Percentiles rank a stretch among this genome's conserved stretches.
Evolutionary conservation across 2,113 vertebrate genomes (phyloP).

Genomic region (Spheniscus mendiculus): DNA sequence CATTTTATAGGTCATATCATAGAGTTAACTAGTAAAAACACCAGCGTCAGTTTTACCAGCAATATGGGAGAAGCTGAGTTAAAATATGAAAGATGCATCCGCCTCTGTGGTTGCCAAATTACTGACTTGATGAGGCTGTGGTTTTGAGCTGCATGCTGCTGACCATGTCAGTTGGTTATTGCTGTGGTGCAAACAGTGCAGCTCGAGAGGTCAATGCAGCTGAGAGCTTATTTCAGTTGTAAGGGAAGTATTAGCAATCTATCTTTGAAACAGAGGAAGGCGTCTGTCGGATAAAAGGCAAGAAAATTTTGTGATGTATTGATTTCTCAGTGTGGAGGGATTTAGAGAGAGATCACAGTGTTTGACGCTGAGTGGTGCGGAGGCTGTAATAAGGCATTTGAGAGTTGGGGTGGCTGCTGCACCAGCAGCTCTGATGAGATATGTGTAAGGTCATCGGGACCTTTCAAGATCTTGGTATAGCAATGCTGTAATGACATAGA

Average conservation of each 20-base stretch:
- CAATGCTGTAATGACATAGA: background rate
- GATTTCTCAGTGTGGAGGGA: background rate
- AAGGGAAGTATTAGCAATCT: background rate
- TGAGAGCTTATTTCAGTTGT: background rate
- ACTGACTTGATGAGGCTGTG: background rate
- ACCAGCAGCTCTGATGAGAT: background rate
- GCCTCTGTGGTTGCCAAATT: background rate
- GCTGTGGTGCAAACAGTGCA: background rate
- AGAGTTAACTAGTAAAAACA: background rate
- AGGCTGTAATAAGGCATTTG: background rate
- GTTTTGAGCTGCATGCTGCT: background rate
- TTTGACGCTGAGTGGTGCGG: rapidly evolving
- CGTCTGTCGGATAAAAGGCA: background rate
- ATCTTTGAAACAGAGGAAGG: background rate
- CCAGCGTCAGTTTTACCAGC: background rate
- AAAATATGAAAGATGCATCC: background rate
- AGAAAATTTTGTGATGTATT: background rate
- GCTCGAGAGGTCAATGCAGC: background rate
- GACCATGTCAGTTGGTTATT: background rate
- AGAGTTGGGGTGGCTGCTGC: background rate
- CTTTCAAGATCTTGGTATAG: background rate
- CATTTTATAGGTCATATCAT: background rate
- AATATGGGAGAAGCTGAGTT: background rate
- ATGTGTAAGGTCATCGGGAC: background rate
- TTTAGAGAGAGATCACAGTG: background rate